These are phyloP conservation scores for Drosophila teissieri DNA, from an alignment of 1,140 invertebrate genomes.

Conservation along the genomic window DNA sequence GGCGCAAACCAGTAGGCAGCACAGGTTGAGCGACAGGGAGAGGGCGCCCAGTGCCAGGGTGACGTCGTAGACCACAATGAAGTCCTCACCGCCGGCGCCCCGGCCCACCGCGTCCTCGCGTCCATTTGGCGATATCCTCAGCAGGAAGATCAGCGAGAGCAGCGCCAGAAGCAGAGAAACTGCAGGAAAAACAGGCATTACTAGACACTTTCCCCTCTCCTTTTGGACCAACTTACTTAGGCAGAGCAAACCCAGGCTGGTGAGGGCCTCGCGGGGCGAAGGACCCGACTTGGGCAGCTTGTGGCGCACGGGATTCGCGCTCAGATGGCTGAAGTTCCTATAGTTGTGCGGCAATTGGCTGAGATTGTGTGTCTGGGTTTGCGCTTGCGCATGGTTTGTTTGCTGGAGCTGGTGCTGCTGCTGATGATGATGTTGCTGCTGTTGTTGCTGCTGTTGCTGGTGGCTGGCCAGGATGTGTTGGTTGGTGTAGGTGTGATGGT, in stretches of 20 bases:
- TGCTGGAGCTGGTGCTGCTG: constrained; percentile 27
- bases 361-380: constrained; percentile 10
- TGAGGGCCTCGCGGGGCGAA: constrained; percentile 89
- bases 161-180: constrained; percentile 93
- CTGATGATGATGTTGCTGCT: constrained; percentile 28
- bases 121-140: constrained; percentile 91
- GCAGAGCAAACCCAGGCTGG: constrained; percentile 93
- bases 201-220: not conserved
- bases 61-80: constrained; percentile 95
- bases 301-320: constrained; percentile 40
- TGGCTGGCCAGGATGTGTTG: constrained; percentile 71
- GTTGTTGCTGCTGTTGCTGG: constrained; percentile 40
- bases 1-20: constrained; percentile 95
- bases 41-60: constrained; percentile 94
- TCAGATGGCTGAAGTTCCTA: constrained; percentile 70
- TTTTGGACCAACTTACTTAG: constrained; percentile 84
- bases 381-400: constrained; percentile 10
- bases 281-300: constrained; percentile 72
- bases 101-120: constrained; percentile 75
- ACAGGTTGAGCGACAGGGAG: constrained; percentile 94
- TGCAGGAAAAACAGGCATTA: constrained; percentile 19
- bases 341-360: constrained; percentile 60
- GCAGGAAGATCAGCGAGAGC: constrained; percentile 92
- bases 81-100: constrained; percentile 89
- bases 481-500: constrained; percentile 78